Evolutionary conservation across 2,888 invertebrate species (phyloP).

Genomic region (Leptinotarsa peninsularis): DNA sequence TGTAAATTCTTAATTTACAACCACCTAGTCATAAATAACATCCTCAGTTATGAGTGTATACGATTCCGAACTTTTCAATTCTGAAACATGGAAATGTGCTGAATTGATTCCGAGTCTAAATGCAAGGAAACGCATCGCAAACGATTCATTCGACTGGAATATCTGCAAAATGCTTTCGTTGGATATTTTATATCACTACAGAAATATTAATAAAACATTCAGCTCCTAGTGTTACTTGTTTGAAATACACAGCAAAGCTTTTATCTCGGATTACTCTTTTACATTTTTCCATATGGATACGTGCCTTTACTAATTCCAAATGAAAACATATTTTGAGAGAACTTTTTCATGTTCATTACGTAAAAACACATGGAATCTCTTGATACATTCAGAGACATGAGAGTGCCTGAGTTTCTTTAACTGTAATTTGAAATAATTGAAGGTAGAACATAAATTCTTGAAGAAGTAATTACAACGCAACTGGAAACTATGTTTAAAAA

Average conservation of each 20-base stretch:
- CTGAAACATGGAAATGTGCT: background rate
- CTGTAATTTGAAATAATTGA: too few species aligned
- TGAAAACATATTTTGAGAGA: slow-evolving; percentile 6
- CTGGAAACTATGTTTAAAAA: too few species aligned
- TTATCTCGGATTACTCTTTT: slow-evolving; percentile 22
- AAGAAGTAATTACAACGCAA: too few species aligned
- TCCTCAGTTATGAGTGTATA: background rate
- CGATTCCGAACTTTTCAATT: background rate
- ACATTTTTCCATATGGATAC: slow-evolving; percentile 14
- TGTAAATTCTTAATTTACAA: too few species aligned
- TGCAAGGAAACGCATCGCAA: background rate
- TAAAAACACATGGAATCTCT: background rate
- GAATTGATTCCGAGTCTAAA: background rate
- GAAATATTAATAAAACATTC: slow-evolving; percentile 8
- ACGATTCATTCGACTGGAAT: background rate
- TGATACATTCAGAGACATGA: background rate
- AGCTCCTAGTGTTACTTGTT: slow-evolving; percentile 9
- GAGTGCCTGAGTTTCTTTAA: too few species aligned
- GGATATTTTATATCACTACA: background rate
- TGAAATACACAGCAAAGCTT: slow-evolving; percentile 24
- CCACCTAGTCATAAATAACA: too few species aligned
- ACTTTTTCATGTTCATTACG: slow-evolving; percentile 22
- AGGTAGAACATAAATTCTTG: too few species aligned
- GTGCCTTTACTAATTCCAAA: slow-evolving; percentile 20
- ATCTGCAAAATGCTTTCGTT: background rate